phyloP scores from a whole-genome alignment of 2,113 vertebrate species.

The Numida meleagris region DNA sequence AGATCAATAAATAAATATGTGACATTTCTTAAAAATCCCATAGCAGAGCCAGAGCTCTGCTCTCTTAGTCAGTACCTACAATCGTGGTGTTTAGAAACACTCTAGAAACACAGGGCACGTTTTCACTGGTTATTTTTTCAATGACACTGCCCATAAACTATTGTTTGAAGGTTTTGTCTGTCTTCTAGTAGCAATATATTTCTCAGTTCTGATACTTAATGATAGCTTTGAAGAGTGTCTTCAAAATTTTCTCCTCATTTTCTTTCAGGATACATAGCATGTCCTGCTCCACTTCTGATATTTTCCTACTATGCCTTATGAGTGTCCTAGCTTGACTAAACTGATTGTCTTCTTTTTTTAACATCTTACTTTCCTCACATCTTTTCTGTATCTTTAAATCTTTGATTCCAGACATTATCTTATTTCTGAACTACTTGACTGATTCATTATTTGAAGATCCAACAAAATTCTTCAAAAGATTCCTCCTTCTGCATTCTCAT shows the following conservation, averaged over 20 bases:
- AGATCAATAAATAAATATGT: not conserved
- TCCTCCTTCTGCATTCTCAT: not conserved
- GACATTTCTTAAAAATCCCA: not conserved
- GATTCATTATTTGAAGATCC: slow-evolving; percentile 22
- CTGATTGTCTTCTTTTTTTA: not conserved
- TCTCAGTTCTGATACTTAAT: not conserved
- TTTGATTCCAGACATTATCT: not conserved
- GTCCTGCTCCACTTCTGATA: not conserved
- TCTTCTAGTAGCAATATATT: not conserved
- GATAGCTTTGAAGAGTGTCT: not conserved
- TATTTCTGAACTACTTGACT: not conserved
- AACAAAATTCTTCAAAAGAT: slow-evolving; percentile 54
- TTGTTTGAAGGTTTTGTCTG: not conserved
- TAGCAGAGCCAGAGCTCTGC: not conserved
- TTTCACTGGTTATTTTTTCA: not conserved
- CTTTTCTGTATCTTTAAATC: not conserved
- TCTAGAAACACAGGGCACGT: not conserved
- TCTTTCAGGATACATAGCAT: not conserved
- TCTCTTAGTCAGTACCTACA: not conserved
- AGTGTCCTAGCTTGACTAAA: not conserved
- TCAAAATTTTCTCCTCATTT: not conserved
- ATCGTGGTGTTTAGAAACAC: not conserved
- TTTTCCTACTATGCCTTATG: not conserved
- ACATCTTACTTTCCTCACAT: not conserved
- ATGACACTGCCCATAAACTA: not conserved